phyloP scores from a whole-genome alignment of 2,888 invertebrate species.

The Flabesymbios commensalis region DNA sequence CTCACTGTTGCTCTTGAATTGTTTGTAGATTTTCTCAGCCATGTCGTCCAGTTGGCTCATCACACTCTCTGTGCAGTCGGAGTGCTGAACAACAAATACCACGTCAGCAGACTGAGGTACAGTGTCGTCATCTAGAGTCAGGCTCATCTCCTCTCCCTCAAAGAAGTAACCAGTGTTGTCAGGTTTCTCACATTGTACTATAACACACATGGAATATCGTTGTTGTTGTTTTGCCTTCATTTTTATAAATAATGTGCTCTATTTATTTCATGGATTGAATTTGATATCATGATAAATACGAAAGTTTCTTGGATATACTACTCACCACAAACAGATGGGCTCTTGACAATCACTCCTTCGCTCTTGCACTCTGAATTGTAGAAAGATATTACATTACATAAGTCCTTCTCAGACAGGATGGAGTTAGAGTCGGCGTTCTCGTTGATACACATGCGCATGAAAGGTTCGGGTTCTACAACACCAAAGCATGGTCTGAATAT shows the following conservation, averaged over 20 bases:
- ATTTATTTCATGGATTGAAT: too few relatives aligned
- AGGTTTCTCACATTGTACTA: too few relatives aligned
- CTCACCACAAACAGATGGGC: conserved; percentile 72
- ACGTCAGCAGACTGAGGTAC: conserved; percentile 79
- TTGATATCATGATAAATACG: too few relatives aligned
- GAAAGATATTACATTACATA: conserved; percentile 71
- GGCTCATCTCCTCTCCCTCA: conserved; percentile 73
- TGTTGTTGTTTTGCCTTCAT: too few relatives aligned
- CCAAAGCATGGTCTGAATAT: conserved; percentile 65
- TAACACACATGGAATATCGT: too few relatives aligned
- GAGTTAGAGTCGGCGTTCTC: conserved; percentile 64
- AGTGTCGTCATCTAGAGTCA: conserved; percentile 64
- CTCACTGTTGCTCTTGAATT: conserved; percentile 28
- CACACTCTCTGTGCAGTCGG: conserved; percentile 77
- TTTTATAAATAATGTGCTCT: too few relatives aligned
- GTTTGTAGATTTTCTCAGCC: conserved; percentile 46
- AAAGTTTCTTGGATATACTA: too few relatives aligned
- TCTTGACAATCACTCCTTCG: conserved; percentile 67
- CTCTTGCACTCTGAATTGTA: conserved; percentile 74
- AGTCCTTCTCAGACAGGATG: conserved; percentile 46
- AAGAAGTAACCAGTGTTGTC: too few relatives aligned
- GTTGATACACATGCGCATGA: conserved; percentile 77
- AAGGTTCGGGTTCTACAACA: conserved; percentile 61
- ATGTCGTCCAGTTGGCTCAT: conserved; percentile 50
- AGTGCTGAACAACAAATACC: conserved; percentile 80